These are phyloP conservation scores for Congeria kusceri DNA, from an alignment of 2,888 invertebrate species.

Conservation along the genomic window DNA sequence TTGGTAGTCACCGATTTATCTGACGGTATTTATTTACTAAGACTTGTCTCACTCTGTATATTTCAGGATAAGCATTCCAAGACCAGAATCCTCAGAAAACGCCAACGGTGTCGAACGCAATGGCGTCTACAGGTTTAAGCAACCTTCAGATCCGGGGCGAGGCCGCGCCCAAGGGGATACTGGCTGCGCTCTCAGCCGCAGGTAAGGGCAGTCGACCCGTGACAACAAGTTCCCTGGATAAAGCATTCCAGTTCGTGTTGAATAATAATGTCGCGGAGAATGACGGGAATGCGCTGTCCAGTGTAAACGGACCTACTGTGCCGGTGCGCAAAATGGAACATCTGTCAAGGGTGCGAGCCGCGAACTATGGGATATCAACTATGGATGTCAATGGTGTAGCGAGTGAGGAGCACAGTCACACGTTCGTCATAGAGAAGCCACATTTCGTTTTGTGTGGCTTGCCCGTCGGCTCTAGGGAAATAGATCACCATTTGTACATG, in stretches of 20 bases:
- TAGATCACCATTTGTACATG: slow-evolving; percentile 66
- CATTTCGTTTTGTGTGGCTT: slow-evolving; percentile 72
- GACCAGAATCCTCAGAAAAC: too few species aligned
- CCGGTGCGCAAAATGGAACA: slow-evolving; percentile 65
- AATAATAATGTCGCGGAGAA: slow-evolving; percentile 42
- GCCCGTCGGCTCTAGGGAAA: slow-evolving; percentile 65
- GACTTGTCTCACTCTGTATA: too few species aligned
- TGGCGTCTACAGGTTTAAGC: slow-evolving; percentile 51
- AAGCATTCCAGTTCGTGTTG: slow-evolving; percentile 65
- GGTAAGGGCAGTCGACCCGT: slow-evolving; percentile 47
- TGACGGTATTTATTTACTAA: too few species aligned
- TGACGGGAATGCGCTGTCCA: slow-evolving; percentile 38
- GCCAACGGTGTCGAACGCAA: not conserved
- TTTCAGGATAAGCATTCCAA: too few species aligned
- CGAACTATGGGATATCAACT: slow-evolving; percentile 70
- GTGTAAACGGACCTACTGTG: slow-evolving; percentile 53
- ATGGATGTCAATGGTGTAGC: slow-evolving; percentile 65
- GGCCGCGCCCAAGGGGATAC: slow-evolving; percentile 60
- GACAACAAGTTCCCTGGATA: slow-evolving; percentile 46
- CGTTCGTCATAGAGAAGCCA: slow-evolving; percentile 64
- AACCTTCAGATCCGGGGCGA: slow-evolving; percentile 64
- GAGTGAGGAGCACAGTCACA: slow-evolving; percentile 38
- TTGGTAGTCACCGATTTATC: too few species aligned
- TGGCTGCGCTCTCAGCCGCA: slow-evolving; percentile 50
- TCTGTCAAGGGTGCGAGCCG: slow-evolving; percentile 61